These are phyloP conservation scores for Morpho achilles DNA, from an alignment of 2,888 invertebrate species.

Conservation along the genomic window DNA sequence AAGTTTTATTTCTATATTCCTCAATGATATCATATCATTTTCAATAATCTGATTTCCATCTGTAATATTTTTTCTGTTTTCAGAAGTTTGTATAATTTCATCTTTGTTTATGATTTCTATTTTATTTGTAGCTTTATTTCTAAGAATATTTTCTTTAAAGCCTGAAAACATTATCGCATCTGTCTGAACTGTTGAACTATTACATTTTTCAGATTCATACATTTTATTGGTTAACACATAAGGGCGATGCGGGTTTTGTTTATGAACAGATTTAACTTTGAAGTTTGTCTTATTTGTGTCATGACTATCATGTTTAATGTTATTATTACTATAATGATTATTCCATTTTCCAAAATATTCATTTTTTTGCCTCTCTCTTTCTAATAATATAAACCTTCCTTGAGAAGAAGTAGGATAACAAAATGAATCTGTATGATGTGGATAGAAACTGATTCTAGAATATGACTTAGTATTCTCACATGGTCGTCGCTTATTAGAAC, in stretches of 20 bases:
- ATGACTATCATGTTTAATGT: conserved; percentile 3
- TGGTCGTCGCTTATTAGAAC: background rate
- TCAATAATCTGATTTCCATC: conserved; percentile 15
- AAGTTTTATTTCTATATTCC: conserved; percentile 49
- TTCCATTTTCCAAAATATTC: conserved; percentile 2
- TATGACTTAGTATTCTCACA: conserved; percentile 2
- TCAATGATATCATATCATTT: conserved; percentile 33
- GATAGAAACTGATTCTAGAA: background rate
- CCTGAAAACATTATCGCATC: background rate
- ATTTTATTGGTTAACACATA: background rate
- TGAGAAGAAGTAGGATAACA: conserved; percentile 49
- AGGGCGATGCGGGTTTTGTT: background rate
- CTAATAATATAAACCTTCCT: conserved; percentile 36
- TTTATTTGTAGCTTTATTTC: conserved; percentile 14
- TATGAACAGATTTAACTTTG: background rate
- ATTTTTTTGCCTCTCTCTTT: conserved; percentile 30
- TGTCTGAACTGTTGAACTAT: conserved; percentile 24
- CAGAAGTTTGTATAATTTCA: conserved; percentile 6
- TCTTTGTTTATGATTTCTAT: background rate
- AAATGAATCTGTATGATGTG: conserved; percentile 30
- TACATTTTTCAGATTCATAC: conserved; percentile 3
- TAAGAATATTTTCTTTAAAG: conserved; percentile 1
- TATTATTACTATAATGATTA: conserved; percentile 9
- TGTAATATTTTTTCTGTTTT: conserved; percentile 1
- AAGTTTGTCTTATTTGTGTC: conserved; percentile 1